Conservation (phyloP, 2,113 vertebrate genomes). For the Chamaetylas fuelleborni region DNA sequence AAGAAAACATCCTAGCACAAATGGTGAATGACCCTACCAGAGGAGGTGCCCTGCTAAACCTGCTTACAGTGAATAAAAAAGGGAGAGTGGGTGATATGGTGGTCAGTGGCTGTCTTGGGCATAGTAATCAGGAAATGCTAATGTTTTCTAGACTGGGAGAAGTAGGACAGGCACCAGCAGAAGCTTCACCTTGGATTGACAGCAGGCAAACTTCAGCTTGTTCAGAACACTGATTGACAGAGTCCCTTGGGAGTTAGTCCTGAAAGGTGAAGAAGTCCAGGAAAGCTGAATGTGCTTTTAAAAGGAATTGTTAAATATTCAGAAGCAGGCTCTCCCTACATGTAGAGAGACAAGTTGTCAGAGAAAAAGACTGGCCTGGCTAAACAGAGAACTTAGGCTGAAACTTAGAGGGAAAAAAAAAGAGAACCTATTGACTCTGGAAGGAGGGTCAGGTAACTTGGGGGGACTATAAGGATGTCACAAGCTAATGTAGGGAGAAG, state of each 20-base stretch:
- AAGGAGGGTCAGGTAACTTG: background rate
- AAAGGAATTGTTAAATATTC: background rate
- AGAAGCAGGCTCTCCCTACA: background rate
- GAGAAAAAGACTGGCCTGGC: background rate
- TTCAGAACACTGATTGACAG: background rate
- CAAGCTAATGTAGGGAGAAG: background rate
- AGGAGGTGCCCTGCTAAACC: background rate
- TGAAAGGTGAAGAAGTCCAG: background rate
- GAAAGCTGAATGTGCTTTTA: background rate
- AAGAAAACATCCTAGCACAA: background rate
- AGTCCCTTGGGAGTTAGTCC: background rate
- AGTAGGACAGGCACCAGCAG: background rate
- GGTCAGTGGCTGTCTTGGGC: background rate
- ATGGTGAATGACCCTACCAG: background rate
- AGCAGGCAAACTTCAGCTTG: fast-evolving
- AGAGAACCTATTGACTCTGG: background rate
- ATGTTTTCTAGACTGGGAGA: background rate
- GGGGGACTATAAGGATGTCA: too few relatives aligned
- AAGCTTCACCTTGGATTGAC: background rate
- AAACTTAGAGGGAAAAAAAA: background rate
- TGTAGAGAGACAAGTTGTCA: background rate
- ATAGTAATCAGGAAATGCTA: background rate
- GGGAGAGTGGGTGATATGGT: background rate
- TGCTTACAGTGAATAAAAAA: background rate
- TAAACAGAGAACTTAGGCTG: background rate